These are phyloP conservation scores for Charina bottae DNA, from an alignment of 2,113 vertebrate genomes.

Conservation along the genomic window DNA sequence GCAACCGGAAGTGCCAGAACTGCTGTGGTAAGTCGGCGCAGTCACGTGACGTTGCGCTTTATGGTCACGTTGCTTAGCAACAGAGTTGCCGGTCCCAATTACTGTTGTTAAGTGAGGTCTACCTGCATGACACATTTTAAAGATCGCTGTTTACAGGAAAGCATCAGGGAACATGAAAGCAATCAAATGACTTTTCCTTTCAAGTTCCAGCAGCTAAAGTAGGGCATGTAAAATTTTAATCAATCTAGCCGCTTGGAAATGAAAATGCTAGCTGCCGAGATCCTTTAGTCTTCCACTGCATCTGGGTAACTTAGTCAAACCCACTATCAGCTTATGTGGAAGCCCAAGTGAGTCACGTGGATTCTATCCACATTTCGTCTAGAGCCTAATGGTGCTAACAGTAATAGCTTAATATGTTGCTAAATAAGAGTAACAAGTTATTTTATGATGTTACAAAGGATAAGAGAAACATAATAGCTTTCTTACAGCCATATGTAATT, in stretches of 20 bases:
- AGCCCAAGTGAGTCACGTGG: background rate
- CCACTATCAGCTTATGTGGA: background rate
- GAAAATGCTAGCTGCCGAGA: background rate
- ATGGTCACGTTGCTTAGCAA: no score
- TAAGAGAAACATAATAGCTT: background rate
- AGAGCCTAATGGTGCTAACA: background rate
- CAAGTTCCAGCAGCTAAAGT: background rate
- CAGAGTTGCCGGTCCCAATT: no score
- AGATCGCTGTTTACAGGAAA: background rate
- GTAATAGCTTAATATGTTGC: background rate
- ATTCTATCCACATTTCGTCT: background rate
- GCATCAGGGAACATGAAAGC: background rate
- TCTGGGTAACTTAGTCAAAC: background rate
- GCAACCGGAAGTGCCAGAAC: no score
- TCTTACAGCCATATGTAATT: background rate
- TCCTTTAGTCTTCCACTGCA: background rate
- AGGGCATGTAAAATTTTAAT: background rate
- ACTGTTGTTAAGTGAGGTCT: no score
- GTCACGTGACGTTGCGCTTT: no score
- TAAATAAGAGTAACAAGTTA: background rate
- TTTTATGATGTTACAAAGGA: background rate
- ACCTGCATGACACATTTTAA: background rate
- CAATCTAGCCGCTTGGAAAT: no score
- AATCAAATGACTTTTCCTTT: background rate
- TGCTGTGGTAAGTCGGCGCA: no score